Percentiles rank a stretch among this genome's conserved stretches.
Evolutionary conservation across 2,113 vertebrate genomes (phyloP).

Genomic region (Brachypteracias leptosomus): DNA sequence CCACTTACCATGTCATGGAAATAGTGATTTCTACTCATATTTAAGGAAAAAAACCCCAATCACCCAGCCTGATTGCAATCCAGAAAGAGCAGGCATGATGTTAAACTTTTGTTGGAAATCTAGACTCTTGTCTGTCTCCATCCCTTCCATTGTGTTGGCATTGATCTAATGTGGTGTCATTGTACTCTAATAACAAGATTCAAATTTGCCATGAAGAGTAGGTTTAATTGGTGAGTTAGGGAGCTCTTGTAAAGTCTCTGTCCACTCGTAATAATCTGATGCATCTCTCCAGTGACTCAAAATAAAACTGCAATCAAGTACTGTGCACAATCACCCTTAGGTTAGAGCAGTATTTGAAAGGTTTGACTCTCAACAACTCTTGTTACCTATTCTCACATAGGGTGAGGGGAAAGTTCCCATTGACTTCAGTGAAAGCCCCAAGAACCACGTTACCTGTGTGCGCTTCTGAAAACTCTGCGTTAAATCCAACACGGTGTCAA

Average conservation of each 20-base stretch:
- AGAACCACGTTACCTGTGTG: neutral
- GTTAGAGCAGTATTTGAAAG: neutral
- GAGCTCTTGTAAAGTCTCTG: neutral
- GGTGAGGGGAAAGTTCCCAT: neutral
- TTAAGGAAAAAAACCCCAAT: neutral
- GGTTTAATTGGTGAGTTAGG: neutral
- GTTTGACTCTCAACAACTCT: neutral
- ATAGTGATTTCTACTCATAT: neutral
- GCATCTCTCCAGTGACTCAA: fast-evolving
- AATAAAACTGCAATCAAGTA: neutral
- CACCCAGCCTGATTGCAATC: neutral
- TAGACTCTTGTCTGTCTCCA: neutral
- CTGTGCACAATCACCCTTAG: neutral
- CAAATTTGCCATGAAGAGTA: neutral
- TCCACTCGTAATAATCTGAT: neutral
- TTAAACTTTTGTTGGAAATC: neutral
- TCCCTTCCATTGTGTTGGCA: neutral
- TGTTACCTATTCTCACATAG: neutral
- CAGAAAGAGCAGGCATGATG: neutral
- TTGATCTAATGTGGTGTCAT: neutral
- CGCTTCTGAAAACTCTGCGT: neutral
- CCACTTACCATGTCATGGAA: neutral
- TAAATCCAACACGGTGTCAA: neutral
- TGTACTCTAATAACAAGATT: neutral
- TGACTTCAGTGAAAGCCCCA: neutral